Conservation (phyloP, 2,888 invertebrate genomes). For the Agrochola macilenta region DNA sequence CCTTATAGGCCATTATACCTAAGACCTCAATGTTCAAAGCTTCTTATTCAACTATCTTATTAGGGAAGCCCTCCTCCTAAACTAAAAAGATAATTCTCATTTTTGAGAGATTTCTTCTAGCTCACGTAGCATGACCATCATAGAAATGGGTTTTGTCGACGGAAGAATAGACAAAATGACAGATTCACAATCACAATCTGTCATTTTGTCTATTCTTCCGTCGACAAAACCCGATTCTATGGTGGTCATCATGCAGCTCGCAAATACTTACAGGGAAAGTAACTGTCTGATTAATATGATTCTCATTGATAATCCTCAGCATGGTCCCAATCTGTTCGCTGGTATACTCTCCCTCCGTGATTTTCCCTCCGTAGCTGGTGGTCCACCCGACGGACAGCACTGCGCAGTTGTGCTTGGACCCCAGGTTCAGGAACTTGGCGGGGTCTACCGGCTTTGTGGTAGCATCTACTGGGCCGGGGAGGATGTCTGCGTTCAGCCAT, state of each 20-base stretch:
- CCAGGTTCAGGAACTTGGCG: conserved; percentile 91
- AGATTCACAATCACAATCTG: too few relatives aligned
- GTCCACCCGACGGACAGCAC: conserved; percentile 96
- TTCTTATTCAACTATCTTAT: neutral
- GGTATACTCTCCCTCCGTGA: conserved; percentile 91
- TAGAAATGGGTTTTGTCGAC: too few relatives aligned
- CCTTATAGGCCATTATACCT: neutral
- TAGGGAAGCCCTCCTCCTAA: neutral
- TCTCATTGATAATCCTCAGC: conserved; percentile 90
- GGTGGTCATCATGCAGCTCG: neutral
- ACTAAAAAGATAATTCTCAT: neutral
- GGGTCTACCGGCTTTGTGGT: conserved; percentile 91
- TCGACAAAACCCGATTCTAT: too few relatives aligned
- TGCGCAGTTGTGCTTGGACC: conserved; percentile 91
- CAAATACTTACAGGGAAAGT: conserved; percentile 93
- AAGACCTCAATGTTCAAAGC: neutral
- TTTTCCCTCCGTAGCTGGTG: conserved; percentile 91
- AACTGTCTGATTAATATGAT: conserved; percentile 91
- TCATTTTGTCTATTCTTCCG: too few relatives aligned
- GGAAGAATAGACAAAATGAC: too few relatives aligned
- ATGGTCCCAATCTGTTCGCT: conserved; percentile 92
- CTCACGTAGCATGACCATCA: too few relatives aligned
- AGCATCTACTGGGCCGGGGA: conserved; percentile 93
- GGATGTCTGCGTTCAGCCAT: conserved; percentile 97
- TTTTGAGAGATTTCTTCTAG: too few relatives aligned